Evolutionary conservation across 2,113 vertebrate genomes (phyloP).

Genomic region (Corvus hawaiiensis): DNA sequence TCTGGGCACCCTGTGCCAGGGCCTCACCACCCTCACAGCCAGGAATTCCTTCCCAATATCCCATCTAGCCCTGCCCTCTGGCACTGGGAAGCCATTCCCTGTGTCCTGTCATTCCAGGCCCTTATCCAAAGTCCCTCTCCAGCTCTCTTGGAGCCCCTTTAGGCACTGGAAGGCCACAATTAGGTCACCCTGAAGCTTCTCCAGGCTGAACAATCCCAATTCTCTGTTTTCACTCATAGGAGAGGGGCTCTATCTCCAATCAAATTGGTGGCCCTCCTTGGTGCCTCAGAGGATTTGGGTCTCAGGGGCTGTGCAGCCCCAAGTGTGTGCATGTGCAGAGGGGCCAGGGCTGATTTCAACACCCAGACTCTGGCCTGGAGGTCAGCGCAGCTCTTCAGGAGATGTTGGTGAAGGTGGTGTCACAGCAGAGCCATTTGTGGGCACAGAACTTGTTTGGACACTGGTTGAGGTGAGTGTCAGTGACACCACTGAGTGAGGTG

Average conservation of each 20-base stretch:
- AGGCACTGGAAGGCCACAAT: neutral
- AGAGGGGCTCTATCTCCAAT: neutral
- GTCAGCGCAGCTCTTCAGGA: neutral
- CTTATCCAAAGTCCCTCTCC: neutral
- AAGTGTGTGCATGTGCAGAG: accelerated
- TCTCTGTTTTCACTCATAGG: too few relatives aligned
- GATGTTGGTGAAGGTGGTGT: neutral
- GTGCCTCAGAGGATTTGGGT: neutral
- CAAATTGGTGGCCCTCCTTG: neutral
- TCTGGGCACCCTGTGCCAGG: neutral
- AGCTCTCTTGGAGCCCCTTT: neutral
- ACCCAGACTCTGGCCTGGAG: neutral
- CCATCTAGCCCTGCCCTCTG: neutral
- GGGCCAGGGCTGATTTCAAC: neutral
- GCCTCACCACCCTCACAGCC: neutral
- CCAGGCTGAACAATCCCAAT: neutral
- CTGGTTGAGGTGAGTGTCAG: neutral
- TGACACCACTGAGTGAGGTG: neutral
- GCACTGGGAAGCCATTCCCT: neutral
- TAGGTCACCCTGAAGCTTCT: neutral
- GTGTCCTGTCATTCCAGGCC: neutral
- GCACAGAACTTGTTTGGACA: neutral
- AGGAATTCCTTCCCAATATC: neutral
- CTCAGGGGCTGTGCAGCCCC: neutral
- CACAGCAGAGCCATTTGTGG: neutral